A percentile compares a stretch with the other conserved stretches of the same genome.
Conservation (phyloP, 2,113 vertebrate genomes). For the Ailuropoda melanoleuca region DNA sequence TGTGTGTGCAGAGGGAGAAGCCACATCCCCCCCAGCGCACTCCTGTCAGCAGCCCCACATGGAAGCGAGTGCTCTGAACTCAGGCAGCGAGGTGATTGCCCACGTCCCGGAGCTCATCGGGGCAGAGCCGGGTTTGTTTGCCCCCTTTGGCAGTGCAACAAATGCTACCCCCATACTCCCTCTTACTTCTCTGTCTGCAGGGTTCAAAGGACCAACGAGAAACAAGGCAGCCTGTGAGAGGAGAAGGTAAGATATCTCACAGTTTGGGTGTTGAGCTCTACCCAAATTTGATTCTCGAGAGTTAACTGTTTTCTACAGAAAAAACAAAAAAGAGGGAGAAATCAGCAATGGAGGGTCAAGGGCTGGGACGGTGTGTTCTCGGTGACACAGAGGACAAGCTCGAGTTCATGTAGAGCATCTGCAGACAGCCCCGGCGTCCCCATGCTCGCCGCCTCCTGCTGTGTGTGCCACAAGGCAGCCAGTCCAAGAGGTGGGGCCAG, state of each 20-base stretch:
- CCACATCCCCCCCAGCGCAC: rapidly evolving
- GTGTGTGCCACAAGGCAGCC: not conserved
- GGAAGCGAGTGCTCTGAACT: not conserved
- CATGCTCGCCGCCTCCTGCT: not conserved
- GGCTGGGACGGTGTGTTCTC: not conserved
- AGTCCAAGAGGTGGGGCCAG: not conserved
- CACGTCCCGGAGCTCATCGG: rapidly evolving
- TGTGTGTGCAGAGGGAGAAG: not conserved
- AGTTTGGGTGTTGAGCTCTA: not conserved
- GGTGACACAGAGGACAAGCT: not conserved
- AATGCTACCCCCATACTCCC: not conserved
- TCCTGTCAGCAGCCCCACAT: not conserved
- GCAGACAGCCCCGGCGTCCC: too few species aligned
- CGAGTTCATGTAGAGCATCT: not conserved
- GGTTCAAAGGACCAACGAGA: not conserved
- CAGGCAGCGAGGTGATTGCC: not conserved
- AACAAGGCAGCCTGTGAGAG: not conserved
- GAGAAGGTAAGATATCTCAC: not conserved
- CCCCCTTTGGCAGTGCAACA: not conserved
- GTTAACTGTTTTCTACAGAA: not conserved
- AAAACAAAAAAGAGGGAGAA: not conserved
- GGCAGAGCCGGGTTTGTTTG: not conserved
- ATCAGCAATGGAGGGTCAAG: not conserved
- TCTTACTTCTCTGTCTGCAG: not conserved
- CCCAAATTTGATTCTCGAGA: not conserved